These are phyloP conservation scores for Mustelus asterias DNA, from an alignment of 2,113 vertebrate genomes.

Conservation along the genomic window DNA sequence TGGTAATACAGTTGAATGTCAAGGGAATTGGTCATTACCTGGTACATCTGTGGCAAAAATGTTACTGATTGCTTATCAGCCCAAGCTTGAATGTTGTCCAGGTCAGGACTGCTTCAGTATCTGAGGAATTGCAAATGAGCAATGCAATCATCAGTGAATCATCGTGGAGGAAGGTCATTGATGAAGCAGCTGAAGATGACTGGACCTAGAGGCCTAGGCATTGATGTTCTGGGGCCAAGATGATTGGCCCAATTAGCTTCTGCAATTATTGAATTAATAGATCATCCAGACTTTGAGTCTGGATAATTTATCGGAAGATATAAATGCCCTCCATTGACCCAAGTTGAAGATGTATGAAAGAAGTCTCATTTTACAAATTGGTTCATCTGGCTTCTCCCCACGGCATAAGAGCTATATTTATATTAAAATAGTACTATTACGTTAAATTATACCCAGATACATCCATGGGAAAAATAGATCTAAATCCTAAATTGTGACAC, in stretches of 20 bases:
- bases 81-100: too few species aligned
- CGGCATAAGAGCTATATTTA: background rate
- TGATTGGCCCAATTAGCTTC: background rate
- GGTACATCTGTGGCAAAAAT: too few species aligned
- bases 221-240: too few species aligned
- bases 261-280: background rate
- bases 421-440: background rate
- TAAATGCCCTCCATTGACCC: background rate
- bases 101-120: too few species aligned
- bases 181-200: too few species aligned
- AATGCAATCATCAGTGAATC: too few species aligned
- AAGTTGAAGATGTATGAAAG: background rate
- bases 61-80: too few species aligned
- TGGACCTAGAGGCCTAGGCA: too few species aligned
- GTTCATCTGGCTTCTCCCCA: background rate
- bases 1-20: too few species aligned
- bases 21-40: too few species aligned
- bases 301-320: background rate
- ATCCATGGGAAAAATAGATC: background rate
- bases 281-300: background rate
- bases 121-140: too few species aligned
- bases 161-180: too few species aligned
- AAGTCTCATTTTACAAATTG: background rate
- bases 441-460: background rate
- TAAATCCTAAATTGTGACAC: background rate